Conservation (phyloP, 2,113 vertebrate genomes). For the Plectropomus leopardus region DNA sequence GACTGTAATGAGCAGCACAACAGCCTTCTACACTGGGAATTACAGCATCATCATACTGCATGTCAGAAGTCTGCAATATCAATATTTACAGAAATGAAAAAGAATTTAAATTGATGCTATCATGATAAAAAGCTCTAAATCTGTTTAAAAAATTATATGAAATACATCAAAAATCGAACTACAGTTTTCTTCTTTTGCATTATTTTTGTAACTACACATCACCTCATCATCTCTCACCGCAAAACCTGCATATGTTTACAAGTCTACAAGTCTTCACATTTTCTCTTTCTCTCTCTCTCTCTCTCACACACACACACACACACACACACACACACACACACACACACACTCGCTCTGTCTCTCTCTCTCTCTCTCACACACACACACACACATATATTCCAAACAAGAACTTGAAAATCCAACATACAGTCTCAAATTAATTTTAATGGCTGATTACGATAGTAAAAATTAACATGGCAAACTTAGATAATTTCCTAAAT, state of each 20-base stretch:
- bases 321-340: constrained; percentile 8
- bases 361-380: neutral
- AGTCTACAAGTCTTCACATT: constrained; percentile 12
- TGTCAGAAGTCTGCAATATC: constrained; percentile 17
- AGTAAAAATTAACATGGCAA: constrained; percentile 33
- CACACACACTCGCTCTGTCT: neutral
- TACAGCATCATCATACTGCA: constrained; percentile 12
- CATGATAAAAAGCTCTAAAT: neutral
- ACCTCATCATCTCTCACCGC: neutral
- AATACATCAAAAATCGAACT: neutral
- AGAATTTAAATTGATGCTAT: neutral
- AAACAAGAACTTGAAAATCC: neutral
- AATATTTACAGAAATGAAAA: constrained; percentile 7
- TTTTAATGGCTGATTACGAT: constrained; percentile 12
- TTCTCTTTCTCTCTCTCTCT: neutral
- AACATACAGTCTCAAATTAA: neutral
- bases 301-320: neutral
- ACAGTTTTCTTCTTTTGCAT: neutral
- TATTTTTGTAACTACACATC: neutral
- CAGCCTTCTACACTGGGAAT: constrained; percentile 42
- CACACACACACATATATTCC: constrained; percentile 3
- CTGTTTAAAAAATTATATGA: neutral
- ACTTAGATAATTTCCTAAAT: constrained; percentile 26
- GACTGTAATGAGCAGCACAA: constrained; percentile 58
- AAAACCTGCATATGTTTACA: constrained; percentile 15